A percentile compares a stretch with the other conserved stretches of the same genome.
Conservation (phyloP, 2,888 invertebrate species). For the Agonopterix arenella region DNA sequence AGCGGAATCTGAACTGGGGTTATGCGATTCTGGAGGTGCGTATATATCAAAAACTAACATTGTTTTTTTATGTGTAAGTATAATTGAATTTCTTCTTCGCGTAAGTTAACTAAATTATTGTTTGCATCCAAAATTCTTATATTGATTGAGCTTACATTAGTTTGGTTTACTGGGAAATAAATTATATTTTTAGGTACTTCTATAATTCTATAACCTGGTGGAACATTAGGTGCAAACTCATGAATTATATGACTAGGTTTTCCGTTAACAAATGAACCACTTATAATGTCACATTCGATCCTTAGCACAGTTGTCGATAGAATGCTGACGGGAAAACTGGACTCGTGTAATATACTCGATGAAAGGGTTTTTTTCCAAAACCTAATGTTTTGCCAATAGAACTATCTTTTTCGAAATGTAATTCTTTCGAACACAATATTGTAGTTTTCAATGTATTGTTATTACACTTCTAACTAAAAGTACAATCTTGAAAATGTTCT, state of each 20-base stretch:
- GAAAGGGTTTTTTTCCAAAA: neutral
- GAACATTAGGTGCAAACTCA: slow-evolving; percentile 7
- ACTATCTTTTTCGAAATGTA: neutral
- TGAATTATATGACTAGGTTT: slow-evolving; percentile 3
- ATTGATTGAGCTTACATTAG: neutral
- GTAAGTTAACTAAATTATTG: slow-evolving; percentile 8
- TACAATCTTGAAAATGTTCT: too few relatives aligned
- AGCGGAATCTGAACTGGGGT: neutral
- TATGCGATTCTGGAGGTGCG: neutral
- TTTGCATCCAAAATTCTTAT: slow-evolving; percentile 5
- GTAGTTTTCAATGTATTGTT: slow-evolving; percentile 3
- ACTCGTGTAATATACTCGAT: slow-evolving; percentile 7
- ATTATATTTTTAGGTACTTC: neutral
- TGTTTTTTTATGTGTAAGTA: slow-evolving; percentile 8
- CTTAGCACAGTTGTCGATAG: slow-evolving; percentile 4
- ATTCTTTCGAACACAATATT: neutral
- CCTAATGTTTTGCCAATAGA: neutral
- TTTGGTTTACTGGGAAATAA: neutral
- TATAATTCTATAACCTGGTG: neutral
- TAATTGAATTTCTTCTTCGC: slow-evolving; percentile 7
- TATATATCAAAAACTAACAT: slow-evolving; percentile 8
- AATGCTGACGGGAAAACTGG: slow-evolving; percentile 6
- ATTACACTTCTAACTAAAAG: neutral
- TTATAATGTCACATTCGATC: slow-evolving; percentile 5
- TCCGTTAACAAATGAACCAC: slow-evolving; percentile 1